These are phyloP conservation scores for Cossypha caffra DNA, from an alignment of 2,797 vertebrate species.

Conservation along the genomic window DNA sequence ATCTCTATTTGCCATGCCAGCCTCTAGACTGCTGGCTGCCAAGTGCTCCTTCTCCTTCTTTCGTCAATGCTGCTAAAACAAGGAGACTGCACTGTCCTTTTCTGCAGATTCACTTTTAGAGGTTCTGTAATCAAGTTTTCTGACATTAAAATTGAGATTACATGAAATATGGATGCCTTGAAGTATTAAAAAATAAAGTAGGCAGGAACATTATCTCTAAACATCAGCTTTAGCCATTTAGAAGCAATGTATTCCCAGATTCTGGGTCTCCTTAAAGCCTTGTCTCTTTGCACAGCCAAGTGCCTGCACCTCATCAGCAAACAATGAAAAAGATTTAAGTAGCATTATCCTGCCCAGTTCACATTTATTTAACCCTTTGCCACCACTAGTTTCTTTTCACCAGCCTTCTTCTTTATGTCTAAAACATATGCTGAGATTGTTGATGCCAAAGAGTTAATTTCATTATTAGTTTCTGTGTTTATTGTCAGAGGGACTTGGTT, in stretches of 20 bases:
- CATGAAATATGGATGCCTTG: background rate
- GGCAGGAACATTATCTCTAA: background rate
- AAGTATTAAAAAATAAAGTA: conserved; percentile 17
- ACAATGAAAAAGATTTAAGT: conserved; percentile 20
- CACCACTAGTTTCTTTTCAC: conserved; percentile 3
- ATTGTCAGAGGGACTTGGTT: conserved; percentile 40
- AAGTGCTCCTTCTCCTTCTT: background rate
- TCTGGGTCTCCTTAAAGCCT: background rate
- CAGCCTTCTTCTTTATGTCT: background rate
- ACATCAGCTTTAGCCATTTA: background rate
- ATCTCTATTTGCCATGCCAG: background rate
- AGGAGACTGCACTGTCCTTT: background rate
- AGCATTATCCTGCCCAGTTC: conserved; percentile 9
- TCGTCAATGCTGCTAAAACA: background rate
- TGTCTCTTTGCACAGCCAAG: conserved; percentile 4
- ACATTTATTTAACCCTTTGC: conserved; percentile 33
- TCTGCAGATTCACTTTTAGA: background rate
- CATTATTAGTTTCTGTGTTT: conserved; percentile 45
- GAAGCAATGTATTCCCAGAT: background rate
- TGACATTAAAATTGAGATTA: background rate
- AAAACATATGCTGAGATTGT: background rate
- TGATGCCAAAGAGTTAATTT: conserved; percentile 31
- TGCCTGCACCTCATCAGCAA: conserved; percentile 53
- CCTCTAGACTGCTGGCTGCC: background rate
- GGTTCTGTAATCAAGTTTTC: conserved; percentile 8